These are phyloP conservation scores for Bombyx huttoni DNA, from an alignment of 2,888 invertebrate species.

Conservation along the genomic window DNA sequence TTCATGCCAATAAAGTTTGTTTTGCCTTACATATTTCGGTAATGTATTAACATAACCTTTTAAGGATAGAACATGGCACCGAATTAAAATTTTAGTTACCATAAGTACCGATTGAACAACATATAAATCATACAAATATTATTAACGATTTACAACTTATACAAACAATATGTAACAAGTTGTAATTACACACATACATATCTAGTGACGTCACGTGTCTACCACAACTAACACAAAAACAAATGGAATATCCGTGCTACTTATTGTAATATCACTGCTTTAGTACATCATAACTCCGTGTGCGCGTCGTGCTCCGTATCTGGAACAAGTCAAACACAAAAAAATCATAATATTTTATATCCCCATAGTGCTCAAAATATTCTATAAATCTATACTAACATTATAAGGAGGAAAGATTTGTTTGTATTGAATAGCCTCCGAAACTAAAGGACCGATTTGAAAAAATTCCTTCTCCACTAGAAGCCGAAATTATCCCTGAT, in stretches of 20 bases:
- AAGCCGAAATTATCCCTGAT: too few relatives aligned
- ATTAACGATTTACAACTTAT: neutral
- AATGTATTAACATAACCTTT: neutral
- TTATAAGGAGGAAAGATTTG: too few relatives aligned
- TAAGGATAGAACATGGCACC: neutral
- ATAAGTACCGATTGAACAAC: neutral
- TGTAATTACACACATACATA: neutral
- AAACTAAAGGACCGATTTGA: too few relatives aligned
- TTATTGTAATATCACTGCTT: constrained; percentile 17
- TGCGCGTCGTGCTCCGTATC: constrained; percentile 34
- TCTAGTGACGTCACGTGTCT: neutral
- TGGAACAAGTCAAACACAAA: constrained; percentile 23
- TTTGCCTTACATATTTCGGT: neutral
- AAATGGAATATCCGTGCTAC: constrained; percentile 12
- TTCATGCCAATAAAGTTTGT: too few relatives aligned
- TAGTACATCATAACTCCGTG: constrained; percentile 59
- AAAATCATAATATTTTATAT: neutral
- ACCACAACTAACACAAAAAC: constrained; percentile 4
- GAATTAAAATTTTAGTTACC: neutral
- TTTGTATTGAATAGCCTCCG: too few relatives aligned
- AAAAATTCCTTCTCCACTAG: too few relatives aligned
- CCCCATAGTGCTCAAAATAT: neutral
- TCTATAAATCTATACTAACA: too few relatives aligned
- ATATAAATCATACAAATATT: neutral
- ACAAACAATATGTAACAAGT: neutral